Base-by-base conservation (phyloP, 2,113 vertebrate species). In the Manacus vitellinus region DNA sequence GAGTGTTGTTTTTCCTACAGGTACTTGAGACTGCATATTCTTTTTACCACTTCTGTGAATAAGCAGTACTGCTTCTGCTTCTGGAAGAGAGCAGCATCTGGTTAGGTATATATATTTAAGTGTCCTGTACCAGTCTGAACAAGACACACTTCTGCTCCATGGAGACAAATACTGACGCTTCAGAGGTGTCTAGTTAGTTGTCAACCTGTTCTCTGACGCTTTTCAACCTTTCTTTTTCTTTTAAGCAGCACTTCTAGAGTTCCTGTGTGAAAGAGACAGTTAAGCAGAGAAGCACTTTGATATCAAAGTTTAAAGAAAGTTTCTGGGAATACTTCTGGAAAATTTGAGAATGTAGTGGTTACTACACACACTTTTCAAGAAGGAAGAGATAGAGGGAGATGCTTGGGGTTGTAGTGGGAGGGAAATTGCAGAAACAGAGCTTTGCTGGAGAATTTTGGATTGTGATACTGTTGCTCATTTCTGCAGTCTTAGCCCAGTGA, bases 321-420 rank as follows among this genome's bases (percentile, higher is more conserved):
- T 89, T 72, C 27, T 44, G 18, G 13, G 21, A 82, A 25, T 67
- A 19, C 9, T 51, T 4, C 23, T 68, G 28, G 17, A 54, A 10
- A 85, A 63, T n/a, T n/a, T 18, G 23, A 16, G 10, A 54, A 39
- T 41, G 17, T 35, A 37, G 30, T 39, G 18, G 6, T 88, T 89
- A 33, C 25, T 44, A 15, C 16, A 9, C 1, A 2, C 0, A 0
- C 6, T 89, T 47, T 23, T 19, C 28, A 46, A 56, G 41, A 73
- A 79, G 28, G 49, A 68, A 18, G 18, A 56, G 20, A 17, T 7
- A 39, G 41, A 39, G 12, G 9, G 47, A 55, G 16, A 5, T 81
- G n/a, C 12, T 66, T 84, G 25, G 14, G 9, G 3, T 4, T 63
- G 7, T 39, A 52, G 43, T 15, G 14, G 37, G 68, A 54, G 12